A percentile compares a stretch with the other conserved stretches of the same genome.
These are phyloP conservation scores for Chiloscyllium punctatum DNA, from an alignment of 2,797 vertebrate genomes.

Conservation along the genomic window DNA sequence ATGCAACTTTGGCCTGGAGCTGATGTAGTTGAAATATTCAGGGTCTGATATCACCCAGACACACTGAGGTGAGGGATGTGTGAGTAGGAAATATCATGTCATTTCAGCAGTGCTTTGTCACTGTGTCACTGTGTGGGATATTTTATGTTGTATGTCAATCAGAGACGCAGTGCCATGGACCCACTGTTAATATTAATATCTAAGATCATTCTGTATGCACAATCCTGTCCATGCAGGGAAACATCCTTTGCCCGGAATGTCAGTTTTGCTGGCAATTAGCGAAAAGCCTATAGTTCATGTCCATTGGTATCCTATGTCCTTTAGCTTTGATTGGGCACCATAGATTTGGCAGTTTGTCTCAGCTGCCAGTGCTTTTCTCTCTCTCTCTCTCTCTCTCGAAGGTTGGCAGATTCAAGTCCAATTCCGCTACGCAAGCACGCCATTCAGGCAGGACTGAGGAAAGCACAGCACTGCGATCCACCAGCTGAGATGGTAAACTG, in stretches of 20 bases:
- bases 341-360: not conserved
- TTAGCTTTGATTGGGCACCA: not conserved
- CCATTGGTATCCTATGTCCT: not conserved
- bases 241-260: not conserved
- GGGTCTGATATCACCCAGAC: not conserved
- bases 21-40: not conserved
- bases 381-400: not conserved
- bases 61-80: not conserved
- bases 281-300: not conserved
- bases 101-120: not conserved
- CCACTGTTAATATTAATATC: not conserved
- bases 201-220: too few species aligned
- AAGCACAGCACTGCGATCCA: not conserved
- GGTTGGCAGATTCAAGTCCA: not conserved
- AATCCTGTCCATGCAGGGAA: not conserved
- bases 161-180: not conserved
- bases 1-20: not conserved
- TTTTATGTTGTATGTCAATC: not conserved
- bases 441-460: not conserved
- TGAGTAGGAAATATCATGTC: not conserved
- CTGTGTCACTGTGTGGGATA: not conserved
- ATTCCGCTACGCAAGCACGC: not conserved
- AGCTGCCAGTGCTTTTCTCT: not conserved
- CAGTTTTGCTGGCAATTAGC: not conserved
- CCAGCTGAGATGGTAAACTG: too few species aligned